Percentiles rank a stretch among this genome's conserved stretches.
Evolutionary conservation across 2,888 invertebrate species (phyloP).

Genomic region (Muschampia plurimacula): DNA sequence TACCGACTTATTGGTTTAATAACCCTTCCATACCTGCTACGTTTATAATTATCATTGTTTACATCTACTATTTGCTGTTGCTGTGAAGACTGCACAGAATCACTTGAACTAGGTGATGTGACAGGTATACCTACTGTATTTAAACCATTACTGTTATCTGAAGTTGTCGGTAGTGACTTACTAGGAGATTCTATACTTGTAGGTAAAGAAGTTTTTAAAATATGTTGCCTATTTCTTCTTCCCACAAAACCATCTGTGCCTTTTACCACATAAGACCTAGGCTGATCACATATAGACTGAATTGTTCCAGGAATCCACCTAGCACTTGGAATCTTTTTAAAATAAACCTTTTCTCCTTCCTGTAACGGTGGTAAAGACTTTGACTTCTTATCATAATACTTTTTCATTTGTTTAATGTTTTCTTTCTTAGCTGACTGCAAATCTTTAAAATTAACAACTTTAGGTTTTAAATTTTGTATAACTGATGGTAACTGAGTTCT

Average conservation of each 20-base stretch:
- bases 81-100: background rate
- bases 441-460: background rate
- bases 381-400: background rate
- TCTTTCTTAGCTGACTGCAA: background rate
- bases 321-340: background rate
- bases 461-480: constrained; percentile 39
- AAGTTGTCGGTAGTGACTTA: background rate
- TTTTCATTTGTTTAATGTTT: constrained; percentile 8
- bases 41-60: background rate
- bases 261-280: background rate
- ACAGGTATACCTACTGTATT: background rate
- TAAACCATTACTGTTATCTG: background rate
- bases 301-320: background rate
- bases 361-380: background rate
- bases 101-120: background rate
- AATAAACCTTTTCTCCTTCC: background rate
- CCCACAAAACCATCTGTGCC: constrained; percentile 2
- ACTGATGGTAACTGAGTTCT: constrained; percentile 26
- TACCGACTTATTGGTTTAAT: background rate
- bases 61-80: background rate
- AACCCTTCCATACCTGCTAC: constrained; percentile 1
- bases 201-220: background rate
- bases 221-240: constrained; percentile 4
- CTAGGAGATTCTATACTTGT: background rate
- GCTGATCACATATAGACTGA: constrained; percentile 6